Evolutionary conservation across 2,888 invertebrate genomes (phyloP).

Genomic region (Andrena trimmerana): DNA sequence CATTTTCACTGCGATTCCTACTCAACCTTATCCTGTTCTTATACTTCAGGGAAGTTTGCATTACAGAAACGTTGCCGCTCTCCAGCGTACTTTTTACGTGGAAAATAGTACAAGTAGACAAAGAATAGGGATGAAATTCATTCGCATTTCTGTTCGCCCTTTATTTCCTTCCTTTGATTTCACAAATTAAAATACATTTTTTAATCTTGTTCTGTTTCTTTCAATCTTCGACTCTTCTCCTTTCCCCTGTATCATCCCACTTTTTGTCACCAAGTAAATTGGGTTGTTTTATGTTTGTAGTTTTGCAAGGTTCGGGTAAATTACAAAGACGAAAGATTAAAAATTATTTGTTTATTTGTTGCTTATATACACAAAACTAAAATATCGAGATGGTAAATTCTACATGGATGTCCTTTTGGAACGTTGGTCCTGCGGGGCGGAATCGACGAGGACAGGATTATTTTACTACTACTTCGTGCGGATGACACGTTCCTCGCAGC

Average conservation of each 20-base stretch:
- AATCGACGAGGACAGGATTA: neutral
- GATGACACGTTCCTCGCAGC: slow-evolving; percentile 59
- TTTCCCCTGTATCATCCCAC: neutral
- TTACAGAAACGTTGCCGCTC: too few relatives aligned
- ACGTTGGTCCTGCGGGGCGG: neutral
- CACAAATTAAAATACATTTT: neutral
- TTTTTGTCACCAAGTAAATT: neutral
- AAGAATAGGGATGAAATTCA: neutral
- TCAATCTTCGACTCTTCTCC: too few relatives aligned
- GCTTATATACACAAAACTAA: neutral
- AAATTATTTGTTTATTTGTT: too few relatives aligned
- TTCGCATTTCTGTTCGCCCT: neutral
- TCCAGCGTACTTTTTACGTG: neutral
- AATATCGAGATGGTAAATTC: neutral
- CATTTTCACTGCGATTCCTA: too few relatives aligned
- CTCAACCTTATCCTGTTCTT: too few relatives aligned
- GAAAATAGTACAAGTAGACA: neutral
- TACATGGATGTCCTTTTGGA: neutral
- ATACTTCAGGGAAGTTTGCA: too few relatives aligned
- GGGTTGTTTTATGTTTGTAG: too few relatives aligned
- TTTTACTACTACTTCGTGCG: slow-evolving; percentile 3
- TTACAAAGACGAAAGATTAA: too few relatives aligned
- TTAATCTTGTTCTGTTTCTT: too few relatives aligned
- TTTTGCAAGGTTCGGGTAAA: too few relatives aligned
- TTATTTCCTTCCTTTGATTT: neutral